These are phyloP conservation scores for Quadroppia sp. DNA, from an alignment of 2,888 invertebrate species.

Conservation along the genomic window DNA sequence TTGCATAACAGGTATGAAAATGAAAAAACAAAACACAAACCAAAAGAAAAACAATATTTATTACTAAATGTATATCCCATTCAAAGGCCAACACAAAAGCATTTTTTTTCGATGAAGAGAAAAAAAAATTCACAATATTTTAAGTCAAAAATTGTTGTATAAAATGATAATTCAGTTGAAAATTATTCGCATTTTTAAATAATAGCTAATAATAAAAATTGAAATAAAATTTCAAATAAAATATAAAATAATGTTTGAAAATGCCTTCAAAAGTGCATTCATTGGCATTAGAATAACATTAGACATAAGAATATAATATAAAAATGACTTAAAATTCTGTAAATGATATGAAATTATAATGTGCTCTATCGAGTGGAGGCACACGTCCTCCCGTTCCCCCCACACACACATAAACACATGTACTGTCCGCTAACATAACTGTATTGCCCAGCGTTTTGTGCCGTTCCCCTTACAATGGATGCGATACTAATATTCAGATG, in stretches of 20 bases:
- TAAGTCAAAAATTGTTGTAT: conserved; percentile 2
- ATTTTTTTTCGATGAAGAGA: not conserved
- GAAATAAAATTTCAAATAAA: not conserved
- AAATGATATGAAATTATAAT: not conserved
- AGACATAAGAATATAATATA: too few relatives aligned
- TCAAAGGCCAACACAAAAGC: not conserved
- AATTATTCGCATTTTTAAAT: conserved; percentile 35
- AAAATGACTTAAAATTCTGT: not conserved
- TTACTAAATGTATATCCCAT: not conserved
- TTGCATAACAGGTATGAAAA: conserved; percentile 34
- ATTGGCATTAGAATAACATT: too few relatives aligned
- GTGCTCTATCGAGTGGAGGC: not conserved
- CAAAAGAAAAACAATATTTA: conserved; percentile 8
- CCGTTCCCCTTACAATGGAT: not conserved
- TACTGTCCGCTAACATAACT: not conserved
- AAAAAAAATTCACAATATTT: not conserved
- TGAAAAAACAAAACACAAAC: too few relatives aligned
- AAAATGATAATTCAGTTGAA: conserved; percentile 33
- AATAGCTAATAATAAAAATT: not conserved
- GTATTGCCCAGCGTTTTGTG: too few relatives aligned
- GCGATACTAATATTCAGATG: not conserved
- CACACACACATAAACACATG: not conserved
- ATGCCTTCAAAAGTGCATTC: not conserved
- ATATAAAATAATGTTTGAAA: not conserved
- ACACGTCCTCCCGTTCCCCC: not conserved